These are phyloP conservation scores for Sipha maydis DNA, from an alignment of 2,888 invertebrate genomes.

Conservation along the genomic window DNA sequence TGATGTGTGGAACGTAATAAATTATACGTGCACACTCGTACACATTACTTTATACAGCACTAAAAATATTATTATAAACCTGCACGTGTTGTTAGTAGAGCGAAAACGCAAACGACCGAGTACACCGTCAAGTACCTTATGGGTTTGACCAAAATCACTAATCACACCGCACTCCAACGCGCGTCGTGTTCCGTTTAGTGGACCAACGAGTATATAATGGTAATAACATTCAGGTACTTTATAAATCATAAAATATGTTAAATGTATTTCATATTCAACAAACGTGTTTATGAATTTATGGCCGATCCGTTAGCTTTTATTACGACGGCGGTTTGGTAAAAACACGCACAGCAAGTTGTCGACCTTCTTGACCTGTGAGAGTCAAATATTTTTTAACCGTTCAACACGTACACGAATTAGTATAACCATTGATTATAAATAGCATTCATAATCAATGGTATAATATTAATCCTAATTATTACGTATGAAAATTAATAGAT, in stretches of 20 bases:
- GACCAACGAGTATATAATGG: background rate
- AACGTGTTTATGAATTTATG: background rate
- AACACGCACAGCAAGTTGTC: no score
- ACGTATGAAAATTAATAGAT: no score
- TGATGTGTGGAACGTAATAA: background rate
- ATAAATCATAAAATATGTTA: background rate
- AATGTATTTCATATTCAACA: background rate
- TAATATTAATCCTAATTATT: no score
- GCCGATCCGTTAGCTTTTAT: background rate
- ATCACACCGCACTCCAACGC: background rate
- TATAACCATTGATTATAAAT: no score
- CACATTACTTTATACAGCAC: background rate
- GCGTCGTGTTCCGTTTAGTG: background rate
- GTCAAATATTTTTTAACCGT: no score
- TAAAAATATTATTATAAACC: background rate
- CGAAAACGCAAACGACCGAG: constrained; percentile 7
- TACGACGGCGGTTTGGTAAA: no score
- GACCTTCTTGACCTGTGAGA: no score
- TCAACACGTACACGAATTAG: no score
- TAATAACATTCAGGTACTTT: background rate
- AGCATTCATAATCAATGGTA: no score
- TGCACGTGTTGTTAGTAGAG: constrained; percentile 24
- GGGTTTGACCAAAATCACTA: background rate
- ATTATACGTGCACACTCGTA: background rate
- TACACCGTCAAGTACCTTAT: background rate